These are phyloP conservation scores for Monoplex corrugatus DNA, from an alignment of 2,888 invertebrate species.

Conservation along the genomic window DNA sequence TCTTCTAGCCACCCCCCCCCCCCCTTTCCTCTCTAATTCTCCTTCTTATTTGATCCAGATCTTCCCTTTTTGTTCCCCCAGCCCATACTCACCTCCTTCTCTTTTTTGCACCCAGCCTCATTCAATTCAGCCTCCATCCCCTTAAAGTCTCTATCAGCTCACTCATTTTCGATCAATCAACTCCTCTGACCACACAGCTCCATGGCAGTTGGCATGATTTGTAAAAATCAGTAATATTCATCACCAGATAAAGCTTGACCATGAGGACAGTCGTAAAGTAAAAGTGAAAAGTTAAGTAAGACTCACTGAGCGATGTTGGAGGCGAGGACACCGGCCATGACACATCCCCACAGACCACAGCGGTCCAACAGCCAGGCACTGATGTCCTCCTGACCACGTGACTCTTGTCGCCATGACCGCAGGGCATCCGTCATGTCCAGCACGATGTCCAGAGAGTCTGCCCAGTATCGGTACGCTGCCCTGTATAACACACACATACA, in stretches of 20 bases:
- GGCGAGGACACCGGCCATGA: conserved; percentile 77
- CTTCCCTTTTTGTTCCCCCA: no score
- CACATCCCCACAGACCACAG: conserved; percentile 81
- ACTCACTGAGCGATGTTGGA: conserved; percentile 81
- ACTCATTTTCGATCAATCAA: no score
- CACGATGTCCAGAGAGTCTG: conserved; percentile 76
- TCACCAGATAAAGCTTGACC: no score
- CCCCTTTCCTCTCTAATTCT: neutral
- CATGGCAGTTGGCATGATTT: no score
- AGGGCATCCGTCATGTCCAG: conserved; percentile 74
- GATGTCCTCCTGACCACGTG: conserved; percentile 67
- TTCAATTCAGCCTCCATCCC: no score
- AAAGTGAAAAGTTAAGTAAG: no score
- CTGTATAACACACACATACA: conserved; percentile 58
- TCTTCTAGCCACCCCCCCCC: neutral
- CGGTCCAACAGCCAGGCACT: conserved; percentile 72
- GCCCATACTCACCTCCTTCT: no score
- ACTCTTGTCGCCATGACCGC: conserved; percentile 72
- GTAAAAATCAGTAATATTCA: no score
- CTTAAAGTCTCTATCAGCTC: no score
- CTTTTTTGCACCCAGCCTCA: no score
- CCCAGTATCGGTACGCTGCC: conserved; percentile 79
- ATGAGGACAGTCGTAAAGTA: no score
- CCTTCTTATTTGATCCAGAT: no score
- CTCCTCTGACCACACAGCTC: neutral